Percentiles rank a stretch among this genome's conserved stretches.
These are phyloP conservation scores for Hypomecis punctinalis DNA, from an alignment of 2,888 invertebrate genomes.

Conservation along the genomic window DNA sequence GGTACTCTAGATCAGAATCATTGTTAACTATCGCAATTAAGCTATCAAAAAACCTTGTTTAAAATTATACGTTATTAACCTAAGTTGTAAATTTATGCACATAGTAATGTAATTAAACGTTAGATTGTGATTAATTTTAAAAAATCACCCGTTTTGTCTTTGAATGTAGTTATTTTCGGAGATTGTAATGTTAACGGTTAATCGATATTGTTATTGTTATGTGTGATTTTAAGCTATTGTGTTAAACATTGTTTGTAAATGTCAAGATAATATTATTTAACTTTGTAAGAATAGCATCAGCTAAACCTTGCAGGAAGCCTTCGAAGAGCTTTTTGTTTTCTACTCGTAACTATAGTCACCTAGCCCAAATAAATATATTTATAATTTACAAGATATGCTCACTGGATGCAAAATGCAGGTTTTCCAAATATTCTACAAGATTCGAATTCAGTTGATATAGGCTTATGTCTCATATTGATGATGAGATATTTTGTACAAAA, in stretches of 20 bases:
- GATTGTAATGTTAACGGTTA: not conserved
- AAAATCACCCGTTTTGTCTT: conserved; percentile 13
- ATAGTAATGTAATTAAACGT: conserved; percentile 37
- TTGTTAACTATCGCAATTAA: conserved; percentile 26
- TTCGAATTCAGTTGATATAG: no score
- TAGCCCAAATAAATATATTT: no score
- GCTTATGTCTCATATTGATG: no score
- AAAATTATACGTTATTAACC: conserved; percentile 26
- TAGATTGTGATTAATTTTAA: conserved; percentile 12
- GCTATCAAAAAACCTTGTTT: conserved; percentile 33
- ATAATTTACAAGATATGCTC: no score
- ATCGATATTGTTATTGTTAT: conserved; percentile 29
- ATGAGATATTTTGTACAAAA: no score
- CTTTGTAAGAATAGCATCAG: no score
- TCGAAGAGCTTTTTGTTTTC: no score
- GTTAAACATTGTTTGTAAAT: conserved; percentile 7
- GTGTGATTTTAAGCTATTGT: not conserved
- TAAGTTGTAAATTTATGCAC: conserved; percentile 27
- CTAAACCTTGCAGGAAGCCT: no score
- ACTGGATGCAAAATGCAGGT: no score
- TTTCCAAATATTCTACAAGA: no score
- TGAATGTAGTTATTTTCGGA: conserved; percentile 9
- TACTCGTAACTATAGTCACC: no score
- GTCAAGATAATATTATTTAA: conserved; percentile 3
- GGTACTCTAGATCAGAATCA: conserved; percentile 32